Conservation (phyloP, 2,888 invertebrate genomes). For the Nowickia ferox region DNA sequence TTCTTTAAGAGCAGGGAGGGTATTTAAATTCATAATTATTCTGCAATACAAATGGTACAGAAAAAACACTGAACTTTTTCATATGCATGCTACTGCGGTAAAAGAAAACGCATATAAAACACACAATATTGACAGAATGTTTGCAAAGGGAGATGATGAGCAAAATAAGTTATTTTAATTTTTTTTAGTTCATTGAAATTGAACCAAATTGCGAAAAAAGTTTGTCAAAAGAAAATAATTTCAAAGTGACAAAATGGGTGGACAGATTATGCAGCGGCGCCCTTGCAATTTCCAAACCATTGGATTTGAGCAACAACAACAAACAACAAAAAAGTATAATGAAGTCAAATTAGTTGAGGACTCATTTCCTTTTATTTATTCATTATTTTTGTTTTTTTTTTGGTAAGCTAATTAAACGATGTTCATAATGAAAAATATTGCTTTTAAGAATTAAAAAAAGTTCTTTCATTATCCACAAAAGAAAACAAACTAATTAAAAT, state of each 20-base stretch:
- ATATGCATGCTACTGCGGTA: no score
- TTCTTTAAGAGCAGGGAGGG: no score
- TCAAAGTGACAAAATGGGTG: background rate
- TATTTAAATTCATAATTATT: no score
- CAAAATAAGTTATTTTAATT: slow-evolving; percentile 34
- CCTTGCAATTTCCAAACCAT: no score
- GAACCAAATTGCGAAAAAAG: slow-evolving; percentile 36
- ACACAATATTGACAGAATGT: slow-evolving; percentile 11
- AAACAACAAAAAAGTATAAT: background rate
- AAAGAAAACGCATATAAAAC: background rate
- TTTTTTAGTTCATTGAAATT: slow-evolving; percentile 59
- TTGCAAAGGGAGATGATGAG: slow-evolving; percentile 13
- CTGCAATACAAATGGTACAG: no score
- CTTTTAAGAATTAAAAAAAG: no score
- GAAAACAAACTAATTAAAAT: no score
- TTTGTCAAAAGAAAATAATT: background rate
- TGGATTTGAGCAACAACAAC: background rate
- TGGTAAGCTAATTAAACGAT: slow-evolving; percentile 14
- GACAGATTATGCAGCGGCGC: background rate
- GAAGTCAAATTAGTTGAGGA: no score
- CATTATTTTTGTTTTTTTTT: no score
- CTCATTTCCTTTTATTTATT: background rate
- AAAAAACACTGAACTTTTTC: no score
- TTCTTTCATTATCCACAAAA: no score
- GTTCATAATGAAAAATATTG: no score